Percentiles rank a stretch among this genome's conserved stretches.
Conservation (phyloP, 2,797 vertebrate genomes). For the Tinamus major region DNA sequence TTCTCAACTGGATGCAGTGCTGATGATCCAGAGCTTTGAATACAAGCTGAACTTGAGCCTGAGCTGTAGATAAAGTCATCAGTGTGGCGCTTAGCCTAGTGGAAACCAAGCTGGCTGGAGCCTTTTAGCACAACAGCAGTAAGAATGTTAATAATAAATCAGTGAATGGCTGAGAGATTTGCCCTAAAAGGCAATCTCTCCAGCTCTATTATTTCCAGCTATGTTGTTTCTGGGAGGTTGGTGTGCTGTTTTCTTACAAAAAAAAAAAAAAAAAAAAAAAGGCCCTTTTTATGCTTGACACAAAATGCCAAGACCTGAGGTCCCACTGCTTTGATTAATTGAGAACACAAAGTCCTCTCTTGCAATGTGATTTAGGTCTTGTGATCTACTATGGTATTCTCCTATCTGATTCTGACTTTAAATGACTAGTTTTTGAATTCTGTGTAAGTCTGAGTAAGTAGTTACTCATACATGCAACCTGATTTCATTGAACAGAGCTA, state of each 20-base stretch:
- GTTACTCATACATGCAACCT: conserved; percentile 52
- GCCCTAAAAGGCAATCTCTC: conserved; percentile 58
- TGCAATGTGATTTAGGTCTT: conserved; percentile 38
- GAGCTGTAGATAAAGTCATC: neutral
- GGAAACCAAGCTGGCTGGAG: neutral
- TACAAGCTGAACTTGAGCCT: neutral
- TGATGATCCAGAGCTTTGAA: neutral
- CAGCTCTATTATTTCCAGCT: conserved; percentile 25
- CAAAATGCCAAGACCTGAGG: conserved; percentile 17
- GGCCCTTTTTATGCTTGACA: accelerated
- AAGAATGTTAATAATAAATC: conserved; percentile 63
- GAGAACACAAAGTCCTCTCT: conserved; percentile 54
- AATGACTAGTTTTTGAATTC: conserved; percentile 27
- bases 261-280: neutral
- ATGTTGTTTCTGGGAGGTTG: conserved; percentile 48
- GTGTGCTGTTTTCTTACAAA: conserved; percentile 36
- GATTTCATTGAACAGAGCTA: conserved; percentile 48
- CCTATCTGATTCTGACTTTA: conserved; percentile 39
- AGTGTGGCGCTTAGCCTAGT: neutral
- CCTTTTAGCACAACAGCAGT: conserved; percentile 24
- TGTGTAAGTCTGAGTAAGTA: neutral
- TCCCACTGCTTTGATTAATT: conserved; percentile 43
- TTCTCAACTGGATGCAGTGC: neutral
- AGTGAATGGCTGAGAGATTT: conserved; percentile 50
- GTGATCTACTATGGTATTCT: neutral